These are phyloP conservation scores for Rallus crepitans DNA, from an alignment of 2,797 vertebrate species.

Conservation along the genomic window DNA sequence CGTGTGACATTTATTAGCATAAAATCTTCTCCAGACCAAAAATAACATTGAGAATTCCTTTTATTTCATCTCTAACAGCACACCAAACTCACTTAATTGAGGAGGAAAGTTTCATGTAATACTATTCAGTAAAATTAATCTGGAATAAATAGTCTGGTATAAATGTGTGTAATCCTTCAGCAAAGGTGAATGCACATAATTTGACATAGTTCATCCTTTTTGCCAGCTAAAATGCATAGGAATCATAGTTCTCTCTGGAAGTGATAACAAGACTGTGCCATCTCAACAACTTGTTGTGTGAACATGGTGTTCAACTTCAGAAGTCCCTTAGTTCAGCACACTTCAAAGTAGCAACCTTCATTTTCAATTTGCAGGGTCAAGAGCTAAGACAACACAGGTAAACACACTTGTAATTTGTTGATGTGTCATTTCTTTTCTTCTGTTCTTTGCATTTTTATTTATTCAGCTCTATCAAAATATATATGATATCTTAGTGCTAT, in stretches of 20 bases:
- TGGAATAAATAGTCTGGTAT: background rate
- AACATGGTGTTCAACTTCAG: background rate
- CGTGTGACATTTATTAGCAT: background rate
- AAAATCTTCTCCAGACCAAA: background rate
- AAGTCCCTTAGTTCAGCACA: background rate
- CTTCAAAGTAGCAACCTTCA: background rate
- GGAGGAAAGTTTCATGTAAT: background rate
- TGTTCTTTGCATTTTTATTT: background rate
- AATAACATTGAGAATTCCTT: background rate
- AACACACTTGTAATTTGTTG: fast-evolving
- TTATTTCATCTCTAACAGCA: background rate
- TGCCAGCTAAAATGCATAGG: background rate
- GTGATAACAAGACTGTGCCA: background rate
- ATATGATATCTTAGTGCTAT: background rate
- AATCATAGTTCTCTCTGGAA: background rate
- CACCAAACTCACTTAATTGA: background rate
- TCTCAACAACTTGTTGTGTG: background rate
- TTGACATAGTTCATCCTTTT: background rate
- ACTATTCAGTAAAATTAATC: background rate
- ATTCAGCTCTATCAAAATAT: background rate
- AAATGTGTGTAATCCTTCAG: background rate
- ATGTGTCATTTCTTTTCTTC: background rate
- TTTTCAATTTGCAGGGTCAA: background rate
- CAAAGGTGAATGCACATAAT: background rate
- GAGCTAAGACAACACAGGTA: background rate